These are phyloP conservation scores for Xerus inauris DNA, from an alignment of 2,113 vertebrate genomes.

Conservation along the genomic window DNA sequence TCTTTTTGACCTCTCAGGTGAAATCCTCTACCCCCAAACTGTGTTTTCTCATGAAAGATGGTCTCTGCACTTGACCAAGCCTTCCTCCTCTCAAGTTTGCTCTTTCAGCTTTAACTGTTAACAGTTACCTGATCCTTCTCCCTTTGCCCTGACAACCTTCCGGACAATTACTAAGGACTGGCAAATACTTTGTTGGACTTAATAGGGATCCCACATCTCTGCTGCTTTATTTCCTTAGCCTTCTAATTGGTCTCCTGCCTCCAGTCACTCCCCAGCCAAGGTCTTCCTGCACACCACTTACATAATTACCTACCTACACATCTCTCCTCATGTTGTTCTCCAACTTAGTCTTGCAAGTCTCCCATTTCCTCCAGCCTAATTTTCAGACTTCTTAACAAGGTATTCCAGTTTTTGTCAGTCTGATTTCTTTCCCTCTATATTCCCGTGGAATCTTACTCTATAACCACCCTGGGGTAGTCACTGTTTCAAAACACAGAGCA, in stretches of 20 bases:
- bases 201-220: slow-evolving; percentile 32
- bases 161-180: slow-evolving; percentile 21
- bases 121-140: background rate
- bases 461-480: background rate
- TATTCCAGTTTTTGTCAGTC: background rate
- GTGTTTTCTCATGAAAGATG: background rate
- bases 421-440: background rate
- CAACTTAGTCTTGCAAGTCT: background rate
- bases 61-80: background rate
- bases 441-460: background rate
- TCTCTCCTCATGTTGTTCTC: background rate
- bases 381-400: background rate
- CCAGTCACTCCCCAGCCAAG: background rate
- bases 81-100: background rate
- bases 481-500: background rate
- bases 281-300: background rate
- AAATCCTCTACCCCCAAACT: background rate
- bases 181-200: background rate
- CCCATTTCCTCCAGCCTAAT: slow-evolving; percentile 16
- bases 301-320: slow-evolving; percentile 4
- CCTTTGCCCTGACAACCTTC: background rate
- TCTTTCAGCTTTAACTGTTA: background rate
- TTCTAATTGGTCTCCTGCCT: slow-evolving; percentile 35
- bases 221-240: slow-evolving; percentile 34
- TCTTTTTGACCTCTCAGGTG: background rate